Percentiles rank a stretch among this genome's conserved stretches.
phyloP scores from a whole-genome alignment of 30 jellyfish, hydroid and myxozoan genomes.

The Pelagia noctiluca region DNA sequence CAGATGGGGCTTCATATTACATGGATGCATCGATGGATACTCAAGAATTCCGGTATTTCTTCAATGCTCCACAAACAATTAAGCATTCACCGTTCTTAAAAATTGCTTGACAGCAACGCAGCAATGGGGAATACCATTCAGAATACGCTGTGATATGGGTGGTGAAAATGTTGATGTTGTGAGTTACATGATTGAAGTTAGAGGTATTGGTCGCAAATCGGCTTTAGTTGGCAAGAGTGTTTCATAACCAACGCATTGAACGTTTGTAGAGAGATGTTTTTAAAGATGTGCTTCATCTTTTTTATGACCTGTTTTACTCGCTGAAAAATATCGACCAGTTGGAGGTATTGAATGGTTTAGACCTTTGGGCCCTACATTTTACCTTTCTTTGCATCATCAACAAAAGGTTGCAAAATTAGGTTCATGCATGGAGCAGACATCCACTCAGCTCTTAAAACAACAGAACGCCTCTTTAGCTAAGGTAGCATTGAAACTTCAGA shows the following conservation, averaged over 20 bases:
- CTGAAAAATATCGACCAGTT: slow-evolving; percentile 64
- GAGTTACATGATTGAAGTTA: slow-evolving; percentile 19
- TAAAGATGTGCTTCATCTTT: slow-evolving; percentile 34
- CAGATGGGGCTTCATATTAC: slow-evolving; percentile 57
- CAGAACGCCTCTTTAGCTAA: slow-evolving; percentile 28
- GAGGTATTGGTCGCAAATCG: slow-evolving; percentile 59
- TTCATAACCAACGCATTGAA: slow-evolving; percentile 67
- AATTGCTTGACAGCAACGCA: slow-evolving; percentile 1
- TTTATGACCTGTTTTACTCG: slow-evolving; percentile 57
- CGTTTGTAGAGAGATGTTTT: slow-evolving; percentile 52
- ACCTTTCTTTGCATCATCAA: slow-evolving; percentile 24
- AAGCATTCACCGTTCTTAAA: slow-evolving; percentile 36
- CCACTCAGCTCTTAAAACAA: slow-evolving; percentile 30
- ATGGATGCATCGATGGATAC: slow-evolving; percentile 65
- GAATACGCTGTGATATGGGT: slow-evolving; percentile 46
- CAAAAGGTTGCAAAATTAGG: slow-evolving; percentile 18
- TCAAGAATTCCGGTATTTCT: slow-evolving; percentile 43
- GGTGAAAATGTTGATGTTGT: slow-evolving; percentile 52
- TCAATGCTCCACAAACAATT: slow-evolving; percentile 27
- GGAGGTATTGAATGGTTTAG: slow-evolving; percentile 58
- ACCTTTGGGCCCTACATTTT: slow-evolving; percentile 30
- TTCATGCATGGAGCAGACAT: slow-evolving; percentile 45
- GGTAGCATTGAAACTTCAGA: slow-evolving; percentile 22
- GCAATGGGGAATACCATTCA: slow-evolving; percentile 53
- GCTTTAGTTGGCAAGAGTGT: slow-evolving; percentile 74